A percentile compares a stretch with the other conserved stretches of the same genome.
These are phyloP conservation scores for Cephalopholis sonnerati DNA, from an alignment of 2,113 vertebrate genomes.

Conservation along the genomic window DNA sequence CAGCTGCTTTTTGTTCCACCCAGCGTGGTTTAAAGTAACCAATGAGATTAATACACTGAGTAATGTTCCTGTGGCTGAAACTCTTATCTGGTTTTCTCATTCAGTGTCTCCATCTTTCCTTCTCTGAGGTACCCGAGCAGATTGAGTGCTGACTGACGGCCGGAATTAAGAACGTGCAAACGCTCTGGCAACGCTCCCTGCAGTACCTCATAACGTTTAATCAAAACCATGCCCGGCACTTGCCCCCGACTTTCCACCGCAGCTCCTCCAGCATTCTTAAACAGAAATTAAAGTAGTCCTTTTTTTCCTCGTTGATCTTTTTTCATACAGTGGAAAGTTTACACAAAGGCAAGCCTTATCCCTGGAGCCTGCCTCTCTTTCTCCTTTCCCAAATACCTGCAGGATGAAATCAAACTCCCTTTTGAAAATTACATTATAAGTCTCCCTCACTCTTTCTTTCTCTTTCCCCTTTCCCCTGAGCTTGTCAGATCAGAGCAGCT, in stretches of 20 bases:
- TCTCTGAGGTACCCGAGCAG: conserved; percentile 32
- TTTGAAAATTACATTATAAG: conserved; percentile 59
- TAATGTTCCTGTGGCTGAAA: conserved; percentile 8
- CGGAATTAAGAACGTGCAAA: conserved; percentile 60
- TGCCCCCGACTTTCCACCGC: conserved; percentile 50
- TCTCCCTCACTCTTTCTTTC: conserved; percentile 13
- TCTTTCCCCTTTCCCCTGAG: conserved; percentile 8
- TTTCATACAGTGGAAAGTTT: conserved; percentile 70
- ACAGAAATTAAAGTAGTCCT: conserved; percentile 46
- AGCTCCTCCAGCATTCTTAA: conserved; percentile 36
- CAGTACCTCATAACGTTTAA: conserved; percentile 72
- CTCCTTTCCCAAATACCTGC: conserved; percentile 72
- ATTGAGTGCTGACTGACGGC: conserved; percentile 59
- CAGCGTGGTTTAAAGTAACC: conserved; percentile 20
- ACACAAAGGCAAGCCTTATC: conserved; percentile 65
- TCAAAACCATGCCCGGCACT: conserved; percentile 69
- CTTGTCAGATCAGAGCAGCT: conserved; percentile 35
- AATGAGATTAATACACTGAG: conserved; percentile 8
- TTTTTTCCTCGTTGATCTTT: conserved; percentile 43
- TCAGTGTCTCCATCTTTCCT: conserved; percentile 2
- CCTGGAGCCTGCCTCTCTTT: conserved; percentile 45
- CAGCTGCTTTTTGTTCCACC: background rate
- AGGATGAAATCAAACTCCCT: conserved; percentile 75
- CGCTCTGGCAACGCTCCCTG: conserved; percentile 44
- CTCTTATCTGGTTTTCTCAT: conserved; percentile 63